Evolutionary conservation across 2,888 invertebrate species (phyloP).

Genomic region (Troides helena): DNA sequence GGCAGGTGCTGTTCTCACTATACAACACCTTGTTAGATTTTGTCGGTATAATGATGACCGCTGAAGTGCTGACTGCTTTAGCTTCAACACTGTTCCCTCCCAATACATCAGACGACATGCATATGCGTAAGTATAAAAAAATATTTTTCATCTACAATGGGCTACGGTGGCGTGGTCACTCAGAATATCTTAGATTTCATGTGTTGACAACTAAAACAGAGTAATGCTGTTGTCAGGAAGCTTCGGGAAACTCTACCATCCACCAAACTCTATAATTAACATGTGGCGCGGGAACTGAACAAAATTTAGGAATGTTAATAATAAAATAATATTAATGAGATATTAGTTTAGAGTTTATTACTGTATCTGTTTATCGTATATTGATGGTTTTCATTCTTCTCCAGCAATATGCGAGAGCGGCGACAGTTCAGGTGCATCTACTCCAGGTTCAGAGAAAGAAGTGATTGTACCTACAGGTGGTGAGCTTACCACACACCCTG

Average conservation of each 20-base stretch:
- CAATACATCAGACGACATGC: conserved; percentile 66
- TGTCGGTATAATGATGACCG: conserved; percentile 93
- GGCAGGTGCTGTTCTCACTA: conserved; percentile 93
- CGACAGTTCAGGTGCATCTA: conserved; percentile 89
- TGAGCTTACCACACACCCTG: conserved; percentile 86
- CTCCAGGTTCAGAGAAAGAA: conserved; percentile 84
- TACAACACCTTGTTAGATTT: conserved; percentile 98
- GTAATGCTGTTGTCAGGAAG: too few species aligned
- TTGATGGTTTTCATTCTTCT: conserved; percentile 1
- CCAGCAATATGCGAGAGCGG: conserved; percentile 82
- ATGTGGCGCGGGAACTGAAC: too few species aligned
- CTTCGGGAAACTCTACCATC: too few species aligned
- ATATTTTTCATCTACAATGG: neutral
- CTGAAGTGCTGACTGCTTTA: conserved; percentile 92
- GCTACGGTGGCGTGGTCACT: too few species aligned
- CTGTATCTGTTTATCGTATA: too few species aligned
- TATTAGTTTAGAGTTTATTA: too few species aligned
- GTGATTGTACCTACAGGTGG: conserved; percentile 72
- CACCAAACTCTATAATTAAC: too few species aligned
- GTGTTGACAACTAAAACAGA: too few species aligned
- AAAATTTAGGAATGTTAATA: too few species aligned
- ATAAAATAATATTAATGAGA: too few species aligned
- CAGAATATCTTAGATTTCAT: too few species aligned
- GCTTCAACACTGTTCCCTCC: conserved; percentile 92
- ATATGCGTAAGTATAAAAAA: conserved; percentile 61